A percentile compares a stretch with the other conserved stretches of the same genome.
Conservation (phyloP, 2,888 invertebrate species). For the Hyposoter didymator region DNA sequence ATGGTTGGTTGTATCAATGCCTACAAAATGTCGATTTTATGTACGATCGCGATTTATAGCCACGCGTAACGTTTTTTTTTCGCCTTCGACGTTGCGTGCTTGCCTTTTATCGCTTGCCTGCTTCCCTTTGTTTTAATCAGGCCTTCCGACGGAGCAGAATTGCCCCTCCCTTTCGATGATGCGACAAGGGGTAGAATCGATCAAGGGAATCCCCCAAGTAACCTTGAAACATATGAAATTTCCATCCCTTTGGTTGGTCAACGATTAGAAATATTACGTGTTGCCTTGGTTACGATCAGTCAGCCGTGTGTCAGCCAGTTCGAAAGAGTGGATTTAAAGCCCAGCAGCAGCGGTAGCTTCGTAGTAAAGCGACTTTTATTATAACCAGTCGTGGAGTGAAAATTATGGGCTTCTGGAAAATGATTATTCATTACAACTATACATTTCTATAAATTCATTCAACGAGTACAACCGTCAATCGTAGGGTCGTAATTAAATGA, state of each 20-base stretch:
- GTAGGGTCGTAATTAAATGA: neutral
- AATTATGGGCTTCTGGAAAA: neutral
- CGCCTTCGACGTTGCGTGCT: neutral
- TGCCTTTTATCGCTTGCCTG: neutral
- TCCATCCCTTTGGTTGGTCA: conserved; percentile 44
- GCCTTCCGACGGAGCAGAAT: conserved; percentile 47
- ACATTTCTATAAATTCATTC: neutral
- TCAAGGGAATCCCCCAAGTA: conserved; percentile 34
- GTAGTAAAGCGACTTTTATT: neutral
- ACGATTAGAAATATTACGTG: conserved; percentile 34
- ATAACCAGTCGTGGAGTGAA: neutral
- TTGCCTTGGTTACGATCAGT: conserved; percentile 42
- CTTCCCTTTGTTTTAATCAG: conserved; percentile 28
- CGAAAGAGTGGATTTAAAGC: neutral
- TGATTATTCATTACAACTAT: neutral
- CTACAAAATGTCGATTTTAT: neutral
- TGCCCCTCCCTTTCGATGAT: conserved; percentile 15
- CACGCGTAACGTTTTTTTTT: neutral
- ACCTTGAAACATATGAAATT: conserved; percentile 49
- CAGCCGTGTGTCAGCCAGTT: conserved; percentile 27
- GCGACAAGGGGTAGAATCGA: conserved; percentile 42
- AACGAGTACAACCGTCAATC: neutral
- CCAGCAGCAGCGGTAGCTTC: conserved; percentile 1
- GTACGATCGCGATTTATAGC: neutral
- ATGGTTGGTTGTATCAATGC: neutral